Conservation (phyloP, 2,888 invertebrate genomes). For the Scaptomyza polygonia region DNA sequence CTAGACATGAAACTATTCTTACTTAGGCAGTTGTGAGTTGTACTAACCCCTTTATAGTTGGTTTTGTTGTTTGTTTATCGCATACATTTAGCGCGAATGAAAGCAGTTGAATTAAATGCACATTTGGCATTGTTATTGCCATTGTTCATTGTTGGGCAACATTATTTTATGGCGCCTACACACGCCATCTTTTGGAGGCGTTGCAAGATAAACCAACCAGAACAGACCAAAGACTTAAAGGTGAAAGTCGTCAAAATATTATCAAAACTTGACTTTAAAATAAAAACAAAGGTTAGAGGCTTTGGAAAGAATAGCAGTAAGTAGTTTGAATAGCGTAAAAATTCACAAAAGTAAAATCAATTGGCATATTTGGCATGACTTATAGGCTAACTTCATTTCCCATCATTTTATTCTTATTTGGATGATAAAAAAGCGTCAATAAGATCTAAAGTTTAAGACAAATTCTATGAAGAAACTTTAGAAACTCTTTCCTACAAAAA, state of each 20-base stretch:
- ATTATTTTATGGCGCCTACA: slow-evolving; percentile 55
- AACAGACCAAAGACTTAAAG: not conserved
- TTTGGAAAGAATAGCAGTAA: not conserved
- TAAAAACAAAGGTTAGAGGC: no score
- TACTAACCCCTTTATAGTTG: slow-evolving; percentile 28
- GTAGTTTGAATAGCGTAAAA: not conserved
- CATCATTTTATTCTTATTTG: no score
- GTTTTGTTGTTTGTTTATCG: slow-evolving; percentile 60
- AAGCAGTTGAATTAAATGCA: slow-evolving; percentile 13
- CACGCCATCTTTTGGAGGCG: slow-evolving; percentile 61
- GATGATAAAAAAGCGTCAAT: no score
- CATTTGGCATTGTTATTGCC: slow-evolving; percentile 29
- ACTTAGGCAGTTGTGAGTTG: slow-evolving; percentile 8
- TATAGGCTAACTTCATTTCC: no score
- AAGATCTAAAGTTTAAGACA: no score
- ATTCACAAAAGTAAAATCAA: not conserved
- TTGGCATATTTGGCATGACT: no score
- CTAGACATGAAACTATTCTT: slow-evolving; percentile 43
- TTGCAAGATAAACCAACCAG: slow-evolving; percentile 11
- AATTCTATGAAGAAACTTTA: no score
- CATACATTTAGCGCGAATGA: slow-evolving; percentile 66
- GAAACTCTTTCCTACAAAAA: no score
- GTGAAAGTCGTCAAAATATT: slow-evolving; percentile 3
- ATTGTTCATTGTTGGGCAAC: slow-evolving; percentile 40
- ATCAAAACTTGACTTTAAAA: slow-evolving; percentile 9